phyloP scores from a whole-genome alignment of 2,113 vertebrate species.

The Eira barbara region DNA sequence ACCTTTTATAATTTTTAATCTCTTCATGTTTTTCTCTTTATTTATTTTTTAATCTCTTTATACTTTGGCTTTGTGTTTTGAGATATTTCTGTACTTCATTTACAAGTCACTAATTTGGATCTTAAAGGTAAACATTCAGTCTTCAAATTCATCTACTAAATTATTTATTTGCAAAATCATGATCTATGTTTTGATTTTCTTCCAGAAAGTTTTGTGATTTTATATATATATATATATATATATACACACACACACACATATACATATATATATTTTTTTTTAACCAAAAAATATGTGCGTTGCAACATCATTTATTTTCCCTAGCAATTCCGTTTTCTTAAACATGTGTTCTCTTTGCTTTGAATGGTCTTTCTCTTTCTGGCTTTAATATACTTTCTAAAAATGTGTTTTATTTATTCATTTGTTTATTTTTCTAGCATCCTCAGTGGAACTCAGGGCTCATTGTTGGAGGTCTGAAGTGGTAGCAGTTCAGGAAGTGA shows the following conservation, averaged over 20 bases:
- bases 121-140: background rate
- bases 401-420: background rate
- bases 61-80: background rate
- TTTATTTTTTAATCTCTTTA: background rate
- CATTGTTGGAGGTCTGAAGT: background rate
- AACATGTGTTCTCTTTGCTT: background rate
- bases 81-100: background rate
- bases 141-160: background rate
- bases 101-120: background rate
- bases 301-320: background rate
- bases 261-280: too few relatives aligned
- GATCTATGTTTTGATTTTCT: background rate
- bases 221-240: background rate
- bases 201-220: background rate
- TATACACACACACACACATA: too few relatives aligned
- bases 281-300: background rate
- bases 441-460: background rate
- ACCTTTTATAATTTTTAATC: background rate
- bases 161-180: background rate
- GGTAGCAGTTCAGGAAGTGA: background rate
- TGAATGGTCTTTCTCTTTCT: background rate
- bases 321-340: background rate
- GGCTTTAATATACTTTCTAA: background rate
- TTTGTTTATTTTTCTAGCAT: background rate
- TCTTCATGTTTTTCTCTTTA: background rate